phyloP scores from a whole-genome alignment of 37 sponge, comb jelly and placozoan genomes.

The Halichondria panicea region DNA sequence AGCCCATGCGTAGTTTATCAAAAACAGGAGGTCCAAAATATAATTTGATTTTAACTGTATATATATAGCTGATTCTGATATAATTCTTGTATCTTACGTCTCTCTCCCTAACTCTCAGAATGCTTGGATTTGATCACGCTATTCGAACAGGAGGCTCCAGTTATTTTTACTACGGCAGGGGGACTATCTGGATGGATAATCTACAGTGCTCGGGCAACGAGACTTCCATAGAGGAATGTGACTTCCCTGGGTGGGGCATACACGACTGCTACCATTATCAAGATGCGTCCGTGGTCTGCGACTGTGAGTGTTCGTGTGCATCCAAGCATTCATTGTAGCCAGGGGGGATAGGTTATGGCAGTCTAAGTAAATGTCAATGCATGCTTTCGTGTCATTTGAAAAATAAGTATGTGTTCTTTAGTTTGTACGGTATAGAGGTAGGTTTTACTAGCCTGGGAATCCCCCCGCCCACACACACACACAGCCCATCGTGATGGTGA shows the following conservation, averaged over 20 bases:
- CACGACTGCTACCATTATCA: slow-evolving; percentile 62
- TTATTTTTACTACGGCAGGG: neutral
- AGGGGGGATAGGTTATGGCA: neutral
- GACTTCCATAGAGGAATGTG: slow-evolving; percentile 45
- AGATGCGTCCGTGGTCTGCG: slow-evolving; percentile 60
- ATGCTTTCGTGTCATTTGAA: neutral
- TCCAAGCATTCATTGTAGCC: neutral
- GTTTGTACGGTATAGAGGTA: too few species aligned
- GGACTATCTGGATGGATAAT: slow-evolving; percentile 75
- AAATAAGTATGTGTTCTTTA: neutral
- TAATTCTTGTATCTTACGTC: too few species aligned
- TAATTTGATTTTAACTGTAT: too few species aligned
- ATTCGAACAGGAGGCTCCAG: slow-evolving; percentile 15
- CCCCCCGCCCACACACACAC: neutral
- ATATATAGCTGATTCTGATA: too few species aligned
- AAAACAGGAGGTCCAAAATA: too few species aligned
- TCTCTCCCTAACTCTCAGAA: too few species aligned
- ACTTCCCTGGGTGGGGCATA: slow-evolving; percentile 74
- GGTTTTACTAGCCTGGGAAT: neutral
- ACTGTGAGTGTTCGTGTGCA: slow-evolving; percentile 23
- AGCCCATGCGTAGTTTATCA: too few species aligned
- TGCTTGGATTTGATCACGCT: slow-evolving; percentile 36
- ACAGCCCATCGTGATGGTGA: slow-evolving; percentile 1
- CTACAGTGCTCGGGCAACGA: slow-evolving; percentile 71
- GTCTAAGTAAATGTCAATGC: neutral